Base-by-base conservation (phyloP, 2,797 vertebrate genomes). In the Dryobates pubescens region DNA sequence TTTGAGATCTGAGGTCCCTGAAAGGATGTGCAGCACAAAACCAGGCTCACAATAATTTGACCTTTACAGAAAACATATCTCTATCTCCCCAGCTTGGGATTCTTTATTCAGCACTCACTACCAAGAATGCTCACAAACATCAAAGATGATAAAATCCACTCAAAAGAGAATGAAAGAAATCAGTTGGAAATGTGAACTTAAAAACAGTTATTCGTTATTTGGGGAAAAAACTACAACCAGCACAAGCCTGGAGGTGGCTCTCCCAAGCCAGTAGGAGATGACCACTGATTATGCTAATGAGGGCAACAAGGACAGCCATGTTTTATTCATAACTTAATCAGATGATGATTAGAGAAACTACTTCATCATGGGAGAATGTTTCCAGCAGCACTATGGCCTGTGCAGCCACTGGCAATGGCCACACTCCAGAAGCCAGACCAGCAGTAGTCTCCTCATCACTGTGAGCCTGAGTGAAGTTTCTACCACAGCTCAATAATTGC, bases 11-110 rank as follows among this genome's bases (percentile, higher is more conserved):
- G 0, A 83, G 78, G 8, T 74, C 86, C 82, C 72, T 92, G 88
- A 95, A 95, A 94, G 82, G 49, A 80, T 82, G 27, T 94, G 69
- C 84, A 91, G 85, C 49, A 92, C 49, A 61, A 83, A 79, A 83
- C 3, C 11, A 59, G n/a, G 57, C 62, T 85, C 77, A 88, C 38
- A 80, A 34, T 72, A 63, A 92, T 86, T 82, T 80, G 91, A 90
- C 95, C 88, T 91, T 92, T 89, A 89, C 22, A 90, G 70, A 93
- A 94, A 95, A 88, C 4, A 30, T 32, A 56, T 75, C 1, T 1
- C 34, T 43, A 7, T 77, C 69, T 92, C 72, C 56, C 90, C 67
- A 82, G 63, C 74, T 80, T 70, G 64, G 62, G 54, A 82, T 82
- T 83, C 76, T 90, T 90, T 86, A 59, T 79, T 81, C 41, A 57